phyloP scores from a whole-genome alignment of 2,888 invertebrate genomes.

The Caenorhabditis afra region DNA sequence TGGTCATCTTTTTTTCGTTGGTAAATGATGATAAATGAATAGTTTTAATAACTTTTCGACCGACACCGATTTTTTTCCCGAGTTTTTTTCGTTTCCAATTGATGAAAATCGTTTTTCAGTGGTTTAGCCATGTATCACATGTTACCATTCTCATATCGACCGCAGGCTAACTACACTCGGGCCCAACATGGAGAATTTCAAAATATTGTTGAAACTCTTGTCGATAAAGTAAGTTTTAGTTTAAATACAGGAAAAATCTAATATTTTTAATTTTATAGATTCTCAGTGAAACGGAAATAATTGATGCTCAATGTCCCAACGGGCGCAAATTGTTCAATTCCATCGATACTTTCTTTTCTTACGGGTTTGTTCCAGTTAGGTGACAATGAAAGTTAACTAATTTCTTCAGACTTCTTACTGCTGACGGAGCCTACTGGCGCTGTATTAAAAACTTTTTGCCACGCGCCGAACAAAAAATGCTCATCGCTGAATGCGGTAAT shows the following conservation, averaged over 20 bases:
- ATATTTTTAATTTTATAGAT: slow-evolving; percentile 45
- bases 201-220: slow-evolving; percentile 29
- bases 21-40: too few relatives aligned
- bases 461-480: slow-evolving; percentile 65
- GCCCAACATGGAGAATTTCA: slow-evolving; percentile 63
- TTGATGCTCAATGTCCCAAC: slow-evolving; percentile 55
- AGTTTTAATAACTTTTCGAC: background rate
- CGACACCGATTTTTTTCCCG: background rate
- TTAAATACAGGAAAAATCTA: background rate
- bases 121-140: slow-evolving; percentile 59
- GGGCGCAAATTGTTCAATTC: slow-evolving; percentile 66
- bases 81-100: background rate
- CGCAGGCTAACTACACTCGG: slow-evolving; percentile 46
- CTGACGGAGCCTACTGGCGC: slow-evolving; percentile 72
- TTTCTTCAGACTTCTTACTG: slow-evolving; percentile 66
- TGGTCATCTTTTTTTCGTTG: too few relatives aligned
- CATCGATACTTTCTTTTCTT: slow-evolving; percentile 71
- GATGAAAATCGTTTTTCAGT: slow-evolving; percentile 28
- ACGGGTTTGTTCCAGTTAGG: slow-evolving; percentile 72
- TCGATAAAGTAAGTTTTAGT: slow-evolving; percentile 46
- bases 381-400: background rate
- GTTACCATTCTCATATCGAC: slow-evolving; percentile 53
- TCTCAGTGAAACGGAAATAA: slow-evolving; percentile 59
- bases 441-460: slow-evolving; percentile 74
- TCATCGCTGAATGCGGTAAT: slow-evolving; percentile 67